phyloP scores from a whole-genome alignment of 2,888 invertebrate species.

The Leptopterna dolabrata region DNA sequence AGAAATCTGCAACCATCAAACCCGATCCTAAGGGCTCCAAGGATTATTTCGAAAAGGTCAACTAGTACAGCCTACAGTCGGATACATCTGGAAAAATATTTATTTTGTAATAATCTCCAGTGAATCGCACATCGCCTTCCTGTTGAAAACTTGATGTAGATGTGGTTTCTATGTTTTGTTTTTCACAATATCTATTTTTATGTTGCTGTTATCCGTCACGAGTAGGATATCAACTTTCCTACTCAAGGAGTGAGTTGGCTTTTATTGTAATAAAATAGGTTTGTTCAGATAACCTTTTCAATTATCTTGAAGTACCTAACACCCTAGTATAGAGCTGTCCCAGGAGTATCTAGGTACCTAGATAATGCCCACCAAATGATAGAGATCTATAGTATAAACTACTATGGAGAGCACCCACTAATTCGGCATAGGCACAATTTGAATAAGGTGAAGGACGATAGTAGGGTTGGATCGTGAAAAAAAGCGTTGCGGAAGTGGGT shows the following conservation, averaged over 20 bases:
- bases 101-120: neutral
- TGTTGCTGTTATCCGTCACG: neutral
- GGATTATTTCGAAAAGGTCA: constrained; percentile 80
- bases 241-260: neutral
- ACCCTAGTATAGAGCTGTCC: too few relatives aligned
- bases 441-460: too few relatives aligned
- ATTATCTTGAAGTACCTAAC: too few relatives aligned
- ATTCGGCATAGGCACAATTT: too few relatives aligned
- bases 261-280: neutral
- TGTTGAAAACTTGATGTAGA: neutral
- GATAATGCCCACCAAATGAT: too few relatives aligned
- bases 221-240: neutral
- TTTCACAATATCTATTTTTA: neutral
- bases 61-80: constrained; percentile 53
- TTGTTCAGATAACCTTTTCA: neutral
- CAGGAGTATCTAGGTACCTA: too few relatives aligned
- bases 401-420: too few relatives aligned
- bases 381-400: too few relatives aligned
- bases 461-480: too few relatives aligned
- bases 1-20: constrained; percentile 82
- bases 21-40: constrained; percentile 88
- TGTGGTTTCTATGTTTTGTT: neutral
- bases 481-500: too few relatives aligned
- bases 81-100: constrained; percentile 8
- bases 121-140: neutral